phyloP scores from a whole-genome alignment of 2,888 invertebrate genomes.

The Agelastica alni region DNA sequence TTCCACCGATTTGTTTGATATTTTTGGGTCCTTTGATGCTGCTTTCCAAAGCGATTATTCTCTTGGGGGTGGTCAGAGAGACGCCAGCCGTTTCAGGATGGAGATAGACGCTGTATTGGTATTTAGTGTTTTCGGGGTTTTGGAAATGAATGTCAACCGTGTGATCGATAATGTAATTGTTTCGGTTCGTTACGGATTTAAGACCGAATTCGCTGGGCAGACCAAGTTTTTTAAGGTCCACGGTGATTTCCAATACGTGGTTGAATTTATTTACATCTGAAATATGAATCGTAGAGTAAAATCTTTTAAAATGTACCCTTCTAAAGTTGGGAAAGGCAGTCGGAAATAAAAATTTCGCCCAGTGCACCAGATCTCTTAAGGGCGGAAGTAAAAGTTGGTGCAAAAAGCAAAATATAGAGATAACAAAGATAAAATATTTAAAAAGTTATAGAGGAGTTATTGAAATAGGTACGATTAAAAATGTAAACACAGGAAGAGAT shows the following conservation, averaged over 20 bases:
- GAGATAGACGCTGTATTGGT: slow-evolving; percentile 69
- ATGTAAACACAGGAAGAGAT: too few species aligned
- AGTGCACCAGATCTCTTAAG: too few species aligned
- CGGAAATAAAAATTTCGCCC: too few species aligned
- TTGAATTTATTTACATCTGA: slow-evolving; percentile 61
- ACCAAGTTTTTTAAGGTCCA: slow-evolving; percentile 76
- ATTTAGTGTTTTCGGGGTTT: slow-evolving; percentile 70
- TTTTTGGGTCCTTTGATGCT: slow-evolving; percentile 39
- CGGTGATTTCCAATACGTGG: slow-evolving; percentile 66
- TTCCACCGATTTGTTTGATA: slow-evolving; percentile 57
- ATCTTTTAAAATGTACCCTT: too few species aligned
- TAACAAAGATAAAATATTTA: too few species aligned
- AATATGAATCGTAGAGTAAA: too few species aligned
- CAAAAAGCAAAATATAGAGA: too few species aligned
- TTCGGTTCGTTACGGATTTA: slow-evolving; percentile 66
- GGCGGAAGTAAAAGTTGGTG: too few species aligned
- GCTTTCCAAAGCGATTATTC: slow-evolving; percentile 68
- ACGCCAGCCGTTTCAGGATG: slow-evolving; percentile 68
- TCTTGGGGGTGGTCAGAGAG: slow-evolving; percentile 68
- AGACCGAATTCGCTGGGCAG: slow-evolving; percentile 76
- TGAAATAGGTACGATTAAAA: too few species aligned
- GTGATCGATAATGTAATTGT: slow-evolving; percentile 66
- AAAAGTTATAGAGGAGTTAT: too few species aligned
- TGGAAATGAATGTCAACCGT: slow-evolving; percentile 74
- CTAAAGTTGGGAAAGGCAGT: too few species aligned